Percentiles rank a stretch among this genome's conserved stretches.
Evolutionary conservation across 92 coral and sea anemone species (phyloP).

Genomic region (Chrysogorgia sp.): DNA sequence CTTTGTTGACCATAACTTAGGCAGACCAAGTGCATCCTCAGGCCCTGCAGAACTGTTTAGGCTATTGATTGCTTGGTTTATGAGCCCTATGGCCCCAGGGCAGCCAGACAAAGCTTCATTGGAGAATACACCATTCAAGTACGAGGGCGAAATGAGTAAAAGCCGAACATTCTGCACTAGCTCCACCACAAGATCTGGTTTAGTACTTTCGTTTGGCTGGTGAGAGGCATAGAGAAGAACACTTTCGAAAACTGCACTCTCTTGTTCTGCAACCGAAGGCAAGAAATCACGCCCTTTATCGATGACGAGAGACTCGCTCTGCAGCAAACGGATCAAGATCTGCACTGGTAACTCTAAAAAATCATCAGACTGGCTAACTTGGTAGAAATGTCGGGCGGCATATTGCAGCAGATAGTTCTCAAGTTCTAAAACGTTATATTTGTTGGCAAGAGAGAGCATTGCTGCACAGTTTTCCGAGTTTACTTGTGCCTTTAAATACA

Average conservation of each 20-base stretch:
- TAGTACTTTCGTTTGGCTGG: constrained; percentile 45
- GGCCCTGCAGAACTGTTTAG: constrained; percentile 18
- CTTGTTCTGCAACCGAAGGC: constrained; percentile 65
- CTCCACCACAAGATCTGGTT: constrained; percentile 46
- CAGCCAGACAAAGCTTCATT: constrained; percentile 19
- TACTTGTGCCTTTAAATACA: not conserved
- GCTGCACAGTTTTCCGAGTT: constrained; percentile 49
- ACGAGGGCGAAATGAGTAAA: constrained; percentile 59
- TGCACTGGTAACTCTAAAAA: constrained; percentile 59
- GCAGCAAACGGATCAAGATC: constrained; percentile 58
- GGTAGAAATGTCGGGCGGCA: constrained; percentile 58
- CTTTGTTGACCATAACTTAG: constrained; percentile 57
- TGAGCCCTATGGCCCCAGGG: constrained; percentile 30
- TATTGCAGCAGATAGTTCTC: constrained; percentile 47
- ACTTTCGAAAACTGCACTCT: constrained; percentile 66
- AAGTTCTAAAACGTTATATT: constrained; percentile 53
- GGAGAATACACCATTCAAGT: constrained; percentile 50
- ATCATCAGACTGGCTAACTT: constrained; percentile 60
- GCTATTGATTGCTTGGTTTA: constrained; percentile 55
- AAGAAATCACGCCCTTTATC: constrained; percentile 53
- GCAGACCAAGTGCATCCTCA: constrained; percentile 16
- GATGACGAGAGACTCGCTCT: constrained; percentile 61
- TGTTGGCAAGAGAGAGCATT: constrained; percentile 70
- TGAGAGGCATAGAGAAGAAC: constrained; percentile 68
- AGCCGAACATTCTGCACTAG: constrained; percentile 64